Base-by-base conservation (phyloP, 2,113 vertebrate genomes). In the Setophaga kirtlandii region DNA sequence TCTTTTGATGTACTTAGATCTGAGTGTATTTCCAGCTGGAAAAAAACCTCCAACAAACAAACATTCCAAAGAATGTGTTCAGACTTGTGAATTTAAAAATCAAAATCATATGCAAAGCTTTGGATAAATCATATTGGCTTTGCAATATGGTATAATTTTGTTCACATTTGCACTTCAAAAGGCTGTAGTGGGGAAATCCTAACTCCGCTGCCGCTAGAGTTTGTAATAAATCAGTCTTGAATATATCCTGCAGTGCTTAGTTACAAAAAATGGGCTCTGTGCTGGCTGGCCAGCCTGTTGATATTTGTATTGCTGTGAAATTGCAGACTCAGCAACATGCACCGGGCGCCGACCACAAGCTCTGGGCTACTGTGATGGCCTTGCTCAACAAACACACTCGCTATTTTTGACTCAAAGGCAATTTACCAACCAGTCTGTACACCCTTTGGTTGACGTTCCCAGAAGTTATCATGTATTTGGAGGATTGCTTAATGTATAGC, bases 161-260 rank as follows among this genome's bases (percentile, higher is more conserved):
- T 55, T 84, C 87, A 74, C 65, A 93, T 97, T 96, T 96, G 73
- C 84, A 93, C 69, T 96, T 97, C 93, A 96, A 83, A 97, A 90
- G 59, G 28, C 46, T 73, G 16, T 28, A 78, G 44, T 84, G 75
- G 94, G 83, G 92, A 96, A 96, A 83, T 84, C 83, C 76, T 83
- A 91, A 58, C 85, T 67, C 53, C 2, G 11, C 49, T 79, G 59
- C 67, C 70, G 75, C 12, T 46, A 76, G 93, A 86, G 53, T 90
- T 93, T 60, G 64, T 90, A 91, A 92, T 90, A 96, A 92, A 88
- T 87, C 71, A 71, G 12, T 39, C 35, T 30, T 55, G 20, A 69
- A 47, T 49, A 11, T n/a, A 78, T 92, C 73, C 68, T 78, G 83
- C 75, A 78, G 64, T 76, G 39, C 65, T 90, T 37, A 59, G 47